A percentile compares a stretch with the other conserved stretches of the same genome.
Evolutionary conservation across 2,888 invertebrate genomes (phyloP).

Genomic region (Alcis repandata): DNA sequence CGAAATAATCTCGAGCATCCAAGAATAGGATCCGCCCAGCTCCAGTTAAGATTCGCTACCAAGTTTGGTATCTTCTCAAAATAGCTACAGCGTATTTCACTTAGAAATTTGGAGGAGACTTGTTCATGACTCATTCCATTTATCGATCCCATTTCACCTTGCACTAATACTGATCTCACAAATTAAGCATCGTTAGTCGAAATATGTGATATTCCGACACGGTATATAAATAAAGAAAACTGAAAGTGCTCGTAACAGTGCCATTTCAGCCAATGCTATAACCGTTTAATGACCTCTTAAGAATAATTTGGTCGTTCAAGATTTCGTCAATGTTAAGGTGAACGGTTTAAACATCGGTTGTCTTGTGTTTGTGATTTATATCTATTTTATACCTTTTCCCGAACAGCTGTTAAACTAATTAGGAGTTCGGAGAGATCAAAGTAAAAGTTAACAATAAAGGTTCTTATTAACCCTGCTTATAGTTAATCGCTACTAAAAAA

Average conservation of each 20-base stretch:
- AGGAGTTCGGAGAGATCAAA: no score
- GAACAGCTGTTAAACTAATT: no score
- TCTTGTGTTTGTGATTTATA: not conserved
- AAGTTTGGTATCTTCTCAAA: no score
- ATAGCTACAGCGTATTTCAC: not conserved
- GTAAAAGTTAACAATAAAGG: no score
- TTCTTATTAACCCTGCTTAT: no score
- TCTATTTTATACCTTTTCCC: no score
- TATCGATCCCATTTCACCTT: not conserved
- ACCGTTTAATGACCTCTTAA: conserved; percentile 37
- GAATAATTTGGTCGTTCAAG: conserved; percentile 39
- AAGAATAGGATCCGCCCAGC: no score
- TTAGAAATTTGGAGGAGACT: not conserved
- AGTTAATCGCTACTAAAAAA: no score
- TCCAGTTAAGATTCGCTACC: no score
- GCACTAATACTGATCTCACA: conserved; percentile 1
- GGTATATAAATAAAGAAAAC: conserved; percentile 44
- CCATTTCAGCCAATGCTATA: conserved; percentile 34
- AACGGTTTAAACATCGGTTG: conserved; percentile 26
- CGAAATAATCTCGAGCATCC: no score
- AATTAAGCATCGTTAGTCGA: conserved; percentile 25
- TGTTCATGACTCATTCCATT: not conserved
- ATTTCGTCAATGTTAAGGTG: conserved; percentile 39
- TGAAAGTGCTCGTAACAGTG: conserved; percentile 36
- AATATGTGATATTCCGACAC: conserved; percentile 32